Evolutionary conservation across 2,113 vertebrate genomes (phyloP).

Genomic region (Tychaedon coryphoeus): DNA sequence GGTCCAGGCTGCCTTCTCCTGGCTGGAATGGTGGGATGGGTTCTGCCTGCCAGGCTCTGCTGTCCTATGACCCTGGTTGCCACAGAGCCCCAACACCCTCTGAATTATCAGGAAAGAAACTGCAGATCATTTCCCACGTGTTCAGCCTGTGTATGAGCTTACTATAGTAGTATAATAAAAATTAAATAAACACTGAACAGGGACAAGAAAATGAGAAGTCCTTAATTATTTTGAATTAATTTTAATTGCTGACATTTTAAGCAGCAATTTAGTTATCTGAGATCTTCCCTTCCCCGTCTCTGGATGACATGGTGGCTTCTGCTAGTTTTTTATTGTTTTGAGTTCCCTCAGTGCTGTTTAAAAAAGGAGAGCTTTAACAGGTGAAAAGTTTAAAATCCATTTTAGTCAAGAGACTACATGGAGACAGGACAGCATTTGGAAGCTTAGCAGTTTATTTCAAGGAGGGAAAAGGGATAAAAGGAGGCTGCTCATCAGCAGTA

Average conservation of each 20-base stretch:
- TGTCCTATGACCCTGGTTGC: rapidly evolving
- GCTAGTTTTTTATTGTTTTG: neutral
- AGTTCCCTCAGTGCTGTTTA: neutral
- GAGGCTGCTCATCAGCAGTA: neutral
- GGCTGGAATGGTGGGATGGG: rapidly evolving
- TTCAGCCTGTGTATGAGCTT: neutral
- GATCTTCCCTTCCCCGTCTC: neutral
- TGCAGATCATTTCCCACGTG: neutral
- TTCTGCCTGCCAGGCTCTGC: neutral
- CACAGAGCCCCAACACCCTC: rapidly evolving
- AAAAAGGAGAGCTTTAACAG: constrained; percentile 15
- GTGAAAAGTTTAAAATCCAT: constrained; percentile 9
- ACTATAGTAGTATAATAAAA: neutral
- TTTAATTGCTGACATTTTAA: constrained; percentile 54
- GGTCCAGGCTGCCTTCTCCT: neutral
- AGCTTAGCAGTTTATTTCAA: constrained; percentile 15
- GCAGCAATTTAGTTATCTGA: neutral
- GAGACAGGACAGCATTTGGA: constrained; percentile 4
- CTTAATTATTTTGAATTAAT: constrained; percentile 44
- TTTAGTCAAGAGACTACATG: constrained; percentile 16
- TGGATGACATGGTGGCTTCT: neutral
- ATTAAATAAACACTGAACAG: constrained; percentile 7
- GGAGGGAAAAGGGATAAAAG: neutral
- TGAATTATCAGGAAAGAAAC: neutral
- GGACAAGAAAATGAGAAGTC: neutral